Percentiles rank a stretch among this genome's conserved stretches.
phyloP scores from a whole-genome alignment of 2,797 vertebrate species.

The Lepus oiostolus region DNA sequence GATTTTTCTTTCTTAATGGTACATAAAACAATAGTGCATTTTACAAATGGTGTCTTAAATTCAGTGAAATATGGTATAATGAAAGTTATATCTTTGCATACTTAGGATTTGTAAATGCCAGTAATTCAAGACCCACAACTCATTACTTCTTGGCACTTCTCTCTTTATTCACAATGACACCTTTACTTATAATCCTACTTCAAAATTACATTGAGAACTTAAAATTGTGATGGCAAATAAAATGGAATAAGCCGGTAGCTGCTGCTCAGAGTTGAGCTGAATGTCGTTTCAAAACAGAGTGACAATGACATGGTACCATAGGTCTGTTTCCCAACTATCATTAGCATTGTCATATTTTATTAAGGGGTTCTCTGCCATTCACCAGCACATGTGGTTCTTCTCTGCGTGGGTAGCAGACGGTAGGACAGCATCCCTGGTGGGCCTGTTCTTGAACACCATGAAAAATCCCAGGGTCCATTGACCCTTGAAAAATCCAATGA shows the following conservation, averaged over 20 bases:
- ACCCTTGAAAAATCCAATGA: background rate
- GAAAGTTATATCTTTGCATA: conserved; percentile 44
- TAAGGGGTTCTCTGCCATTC: background rate
- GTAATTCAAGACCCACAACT: background rate
- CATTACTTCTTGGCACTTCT: background rate
- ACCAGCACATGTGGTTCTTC: background rate
- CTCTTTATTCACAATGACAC: background rate
- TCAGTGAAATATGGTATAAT: conserved; percentile 34
- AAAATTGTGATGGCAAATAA: background rate
- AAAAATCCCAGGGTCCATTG: background rate
- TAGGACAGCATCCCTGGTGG: accelerated
- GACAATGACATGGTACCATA: background rate
- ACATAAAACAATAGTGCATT: conserved; percentile 43
- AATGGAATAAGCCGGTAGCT: background rate
- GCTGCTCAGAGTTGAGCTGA: background rate
- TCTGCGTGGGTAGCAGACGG: background rate
- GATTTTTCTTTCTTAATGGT: conserved; percentile 71
- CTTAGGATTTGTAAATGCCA: conserved; percentile 2
- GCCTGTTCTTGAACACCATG: background rate
- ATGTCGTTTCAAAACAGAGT: no score
- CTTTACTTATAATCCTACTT: background rate
- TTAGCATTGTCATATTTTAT: background rate
- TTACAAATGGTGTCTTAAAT: conserved; percentile 63
- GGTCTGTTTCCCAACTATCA: background rate
- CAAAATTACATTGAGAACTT: background rate